Evolutionary conservation across 2,888 invertebrate species (phyloP).

Genomic region (Campoplex nolae): DNA sequence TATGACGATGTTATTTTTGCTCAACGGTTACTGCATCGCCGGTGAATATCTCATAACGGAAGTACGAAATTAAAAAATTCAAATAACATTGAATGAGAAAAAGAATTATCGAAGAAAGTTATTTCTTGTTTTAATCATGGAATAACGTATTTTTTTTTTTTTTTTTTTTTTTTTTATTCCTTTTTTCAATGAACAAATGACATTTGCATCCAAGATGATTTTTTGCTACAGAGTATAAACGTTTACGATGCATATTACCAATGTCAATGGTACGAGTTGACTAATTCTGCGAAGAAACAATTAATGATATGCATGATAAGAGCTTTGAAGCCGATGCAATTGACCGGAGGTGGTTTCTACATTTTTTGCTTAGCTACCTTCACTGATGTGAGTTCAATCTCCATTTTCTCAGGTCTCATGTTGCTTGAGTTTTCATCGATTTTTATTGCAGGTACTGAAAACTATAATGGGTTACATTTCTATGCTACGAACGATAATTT

Average conservation of each 20-base stretch:
- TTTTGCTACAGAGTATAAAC: conserved; percentile 81
- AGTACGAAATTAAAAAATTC: neutral
- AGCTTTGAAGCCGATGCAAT: conserved; percentile 85
- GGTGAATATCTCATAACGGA: conserved; percentile 67
- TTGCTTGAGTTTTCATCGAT: neutral
- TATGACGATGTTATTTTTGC: conserved; percentile 54
- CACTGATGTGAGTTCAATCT: conserved; percentile 83
- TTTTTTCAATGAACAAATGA: neutral
- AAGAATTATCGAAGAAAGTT: neutral
- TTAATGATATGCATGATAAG: conserved; percentile 86
- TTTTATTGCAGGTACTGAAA: neutral
- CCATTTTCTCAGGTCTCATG: neutral
- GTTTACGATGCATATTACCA: conserved; percentile 85
- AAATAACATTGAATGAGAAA: neutral
- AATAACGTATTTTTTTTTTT: neutral
- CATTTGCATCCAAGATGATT: neutral
- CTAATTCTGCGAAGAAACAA: conserved; percentile 82
- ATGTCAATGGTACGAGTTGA: conserved; percentile 86
- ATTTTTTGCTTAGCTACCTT: conserved; percentile 85
- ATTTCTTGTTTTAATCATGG: neutral
- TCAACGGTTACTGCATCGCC: conserved; percentile 57
- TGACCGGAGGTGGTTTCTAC: conserved; percentile 77
- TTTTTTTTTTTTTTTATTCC: neutral
- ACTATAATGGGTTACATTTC: too few species aligned
- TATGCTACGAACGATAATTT: neutral